A percentile compares a stretch with the other conserved stretches of the same genome.
These are phyloP conservation scores for Gymnoscopelus microlampas DNA, from an alignment of 2,797 vertebrate genomes.

Conservation along the genomic window DNA sequence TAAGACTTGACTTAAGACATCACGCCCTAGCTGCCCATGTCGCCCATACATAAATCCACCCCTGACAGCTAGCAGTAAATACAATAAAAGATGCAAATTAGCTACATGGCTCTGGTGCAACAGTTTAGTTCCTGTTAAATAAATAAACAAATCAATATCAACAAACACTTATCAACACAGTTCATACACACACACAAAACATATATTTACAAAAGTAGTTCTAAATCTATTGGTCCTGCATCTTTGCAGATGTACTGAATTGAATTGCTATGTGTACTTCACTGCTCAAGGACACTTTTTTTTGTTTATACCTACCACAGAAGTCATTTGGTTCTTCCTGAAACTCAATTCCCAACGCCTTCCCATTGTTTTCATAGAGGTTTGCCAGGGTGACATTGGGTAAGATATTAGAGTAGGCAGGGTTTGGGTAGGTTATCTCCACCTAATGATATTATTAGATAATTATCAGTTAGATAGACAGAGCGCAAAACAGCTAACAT, in stretches of 20 bases:
- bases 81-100: background rate
- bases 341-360: slow-evolving; percentile 86
- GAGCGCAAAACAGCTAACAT: slow-evolving; percentile 3
- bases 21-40: too few relatives aligned
- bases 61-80: too few relatives aligned
- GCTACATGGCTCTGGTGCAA: background rate
- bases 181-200: too few relatives aligned
- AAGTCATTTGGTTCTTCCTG: slow-evolving; percentile 58
- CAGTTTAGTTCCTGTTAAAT: background rate
- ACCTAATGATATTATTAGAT: slow-evolving; percentile 72
- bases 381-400: slow-evolving; percentile 85
- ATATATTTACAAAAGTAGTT: too few relatives aligned
- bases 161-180: background rate
- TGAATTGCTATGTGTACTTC: too few relatives aligned
- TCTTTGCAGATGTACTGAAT: too few relatives aligned
- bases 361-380: slow-evolving; percentile 85
- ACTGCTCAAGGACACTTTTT: too few relatives aligned
- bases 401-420: slow-evolving; percentile 86
- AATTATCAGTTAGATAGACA: too few relatives aligned
- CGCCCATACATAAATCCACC: too few relatives aligned
- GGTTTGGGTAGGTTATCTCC: slow-evolving; percentile 78
- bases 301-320: slow-evolving; percentile 47
- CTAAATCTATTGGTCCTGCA: too few relatives aligned
- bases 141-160: background rate
- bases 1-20: too few relatives aligned